Conservation (phyloP, 2,113 vertebrate species). For the Meleagris gallopavo region DNA sequence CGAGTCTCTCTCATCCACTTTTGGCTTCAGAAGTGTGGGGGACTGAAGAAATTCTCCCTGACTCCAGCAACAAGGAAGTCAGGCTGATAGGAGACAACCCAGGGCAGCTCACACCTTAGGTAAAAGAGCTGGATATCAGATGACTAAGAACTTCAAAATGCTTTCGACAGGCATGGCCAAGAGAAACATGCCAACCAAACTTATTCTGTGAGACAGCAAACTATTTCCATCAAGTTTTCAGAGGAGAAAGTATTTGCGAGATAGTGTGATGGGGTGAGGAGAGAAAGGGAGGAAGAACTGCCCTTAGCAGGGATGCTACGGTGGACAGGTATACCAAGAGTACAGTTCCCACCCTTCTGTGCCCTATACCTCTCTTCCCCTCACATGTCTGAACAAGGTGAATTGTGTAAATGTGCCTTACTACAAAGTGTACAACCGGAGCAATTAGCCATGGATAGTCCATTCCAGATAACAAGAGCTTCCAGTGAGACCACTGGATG, state of each 20-base stretch:
- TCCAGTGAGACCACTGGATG: background rate
- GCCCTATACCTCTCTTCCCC: fast-evolving
- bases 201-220: background rate
- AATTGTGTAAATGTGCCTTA: background rate
- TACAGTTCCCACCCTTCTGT: background rate
- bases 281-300: background rate
- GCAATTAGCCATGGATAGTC: background rate
- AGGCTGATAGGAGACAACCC: background rate
- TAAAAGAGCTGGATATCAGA: slow-evolving; percentile 18
- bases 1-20: background rate
- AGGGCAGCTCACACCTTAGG: slow-evolving; percentile 16
- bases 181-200: background rate
- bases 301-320: background rate
- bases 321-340: background rate
- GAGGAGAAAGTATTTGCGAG: background rate
- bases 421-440: background rate
- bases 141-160: background rate
- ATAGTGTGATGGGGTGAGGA: background rate
- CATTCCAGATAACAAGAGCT: background rate
- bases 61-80: background rate
- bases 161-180: background rate
- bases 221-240: background rate
- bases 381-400: background rate
- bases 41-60: background rate
- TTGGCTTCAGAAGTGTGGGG: background rate